A percentile compares a stretch with the other conserved stretches of the same genome.
Conservation (phyloP, 2,888 invertebrate species). For the Noctua pronuba region DNA sequence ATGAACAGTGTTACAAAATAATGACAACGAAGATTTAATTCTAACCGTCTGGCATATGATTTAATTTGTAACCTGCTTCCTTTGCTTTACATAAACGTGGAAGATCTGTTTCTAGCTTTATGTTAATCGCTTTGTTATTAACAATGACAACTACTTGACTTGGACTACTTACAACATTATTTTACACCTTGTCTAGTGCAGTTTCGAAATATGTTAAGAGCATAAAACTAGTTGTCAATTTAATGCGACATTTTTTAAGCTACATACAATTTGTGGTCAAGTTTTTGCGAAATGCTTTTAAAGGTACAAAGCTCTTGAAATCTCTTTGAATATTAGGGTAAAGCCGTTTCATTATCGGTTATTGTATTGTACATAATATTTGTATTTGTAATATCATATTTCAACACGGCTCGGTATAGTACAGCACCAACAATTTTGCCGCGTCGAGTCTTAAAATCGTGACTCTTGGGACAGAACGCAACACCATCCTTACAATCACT, state of each 20-base stretch:
- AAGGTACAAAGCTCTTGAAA: slow-evolving; percentile 37
- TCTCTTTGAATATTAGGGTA: slow-evolving; percentile 35
- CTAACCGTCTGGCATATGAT: not conserved
- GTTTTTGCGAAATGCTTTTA: slow-evolving; percentile 46
- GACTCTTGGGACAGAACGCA: slow-evolving; percentile 78
- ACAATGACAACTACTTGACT: slow-evolving; percentile 15
- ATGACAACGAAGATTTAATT: slow-evolving; percentile 25
- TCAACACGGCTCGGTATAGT: slow-evolving; percentile 71
- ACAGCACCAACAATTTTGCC: slow-evolving; percentile 66
- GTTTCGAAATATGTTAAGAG: slow-evolving; percentile 45
- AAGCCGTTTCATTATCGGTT: slow-evolving; percentile 42
- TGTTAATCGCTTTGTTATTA: not conserved
- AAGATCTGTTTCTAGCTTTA: slow-evolving; percentile 6
- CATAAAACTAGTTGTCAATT: slow-evolving; percentile 39
- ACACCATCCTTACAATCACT: slow-evolving; percentile 76
- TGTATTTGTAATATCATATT: slow-evolving; percentile 71
- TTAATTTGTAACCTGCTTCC: slow-evolving; percentile 5
- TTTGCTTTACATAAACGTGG: slow-evolving; percentile 3
- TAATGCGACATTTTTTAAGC: slow-evolving; percentile 55
- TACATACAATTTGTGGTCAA: slow-evolving; percentile 47
- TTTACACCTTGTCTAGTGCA: slow-evolving; percentile 46
- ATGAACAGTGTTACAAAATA: slow-evolving; percentile 27
- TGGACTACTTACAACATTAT: slow-evolving; percentile 41
- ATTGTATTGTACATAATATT: slow-evolving; percentile 61
- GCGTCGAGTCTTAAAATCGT: slow-evolving; percentile 77